Evolutionary conservation across 2,888 invertebrate genomes (phyloP), one percentile per base, ranked within the genome.

Genomic region (Eupeodes luniger): DNA sequence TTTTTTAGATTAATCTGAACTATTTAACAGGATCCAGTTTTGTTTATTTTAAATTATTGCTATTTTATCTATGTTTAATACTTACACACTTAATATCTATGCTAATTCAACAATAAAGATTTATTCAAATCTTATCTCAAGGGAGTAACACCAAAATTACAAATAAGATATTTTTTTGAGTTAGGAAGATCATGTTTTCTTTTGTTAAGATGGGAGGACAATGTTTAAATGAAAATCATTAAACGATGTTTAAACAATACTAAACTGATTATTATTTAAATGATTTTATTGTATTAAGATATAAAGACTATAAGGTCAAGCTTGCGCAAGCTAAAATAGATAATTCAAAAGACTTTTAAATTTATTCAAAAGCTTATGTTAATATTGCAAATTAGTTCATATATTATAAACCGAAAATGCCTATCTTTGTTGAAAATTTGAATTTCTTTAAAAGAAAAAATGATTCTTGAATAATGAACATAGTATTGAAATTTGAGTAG

Each of bases 101-200:
- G 19, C 19, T 10, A 4, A 62, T 16, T 44, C 40, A 16, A 44
- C 44, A 62, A 16, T 62, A 11, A 44, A 62, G 57, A 67, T 67
- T 77, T 59, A 77, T 77, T 55, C 57, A 77, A 77, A 77, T 67
- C 67, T 34, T 27, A 59, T 36, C 57, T 12, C 67, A 77, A 77
- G 67, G 77, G 67, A 59, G 27, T 49, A 47, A 14, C 47, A 57
- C 16, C 16, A 12, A 44, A 62, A 62, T 16, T 1, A 19, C 2
- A 34, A 34, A 12, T 12, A 7, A 36, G 40, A 47, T 57, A 27
- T 36, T 66, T 6, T 6, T 57, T 4, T 7, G 49, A 77, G 47
- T 27, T 27, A 27, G 27, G 27, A 27, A 36, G 16, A 55, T 44
- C 64, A 59, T 59, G 55, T 67, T 47, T 34, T 47, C 12, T 11